These are phyloP conservation scores for Ptilorrhoa leucosticta DNA, from an alignment of 2,113 vertebrate genomes.

Conservation along the genomic window DNA sequence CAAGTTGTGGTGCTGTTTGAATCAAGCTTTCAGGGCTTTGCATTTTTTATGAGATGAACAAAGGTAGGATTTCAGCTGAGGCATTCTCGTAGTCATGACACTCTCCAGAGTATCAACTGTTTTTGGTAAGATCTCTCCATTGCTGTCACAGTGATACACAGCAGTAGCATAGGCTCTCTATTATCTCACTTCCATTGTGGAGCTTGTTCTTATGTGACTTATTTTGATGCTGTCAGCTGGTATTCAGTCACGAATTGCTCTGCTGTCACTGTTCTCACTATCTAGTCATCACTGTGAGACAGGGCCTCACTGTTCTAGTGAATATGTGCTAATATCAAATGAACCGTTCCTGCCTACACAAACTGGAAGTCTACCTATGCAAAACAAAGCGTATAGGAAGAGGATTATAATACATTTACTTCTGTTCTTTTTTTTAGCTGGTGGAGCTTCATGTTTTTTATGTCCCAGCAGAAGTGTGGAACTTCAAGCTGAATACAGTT, in stretches of 20 bases:
- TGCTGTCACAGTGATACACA: neutral
- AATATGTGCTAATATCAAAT: neutral
- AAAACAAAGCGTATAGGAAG: neutral
- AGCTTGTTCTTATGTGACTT: neutral
- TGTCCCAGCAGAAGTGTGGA: conserved; percentile 88
- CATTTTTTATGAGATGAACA: neutral
- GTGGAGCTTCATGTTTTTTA: conserved; percentile 89
- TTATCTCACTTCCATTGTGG: neutral
- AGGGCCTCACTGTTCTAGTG: neutral
- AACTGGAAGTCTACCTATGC: neutral
- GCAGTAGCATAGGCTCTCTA: neutral
- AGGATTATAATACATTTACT: neutral
- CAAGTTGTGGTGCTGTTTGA: neutral
- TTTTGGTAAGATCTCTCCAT: neutral
- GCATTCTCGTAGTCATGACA: neutral
- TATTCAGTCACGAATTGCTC: neutral
- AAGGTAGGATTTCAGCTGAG: neutral
- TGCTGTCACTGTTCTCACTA: neutral
- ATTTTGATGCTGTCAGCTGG: neutral
- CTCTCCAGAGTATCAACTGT: rapidly evolving
- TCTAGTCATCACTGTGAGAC: neutral
- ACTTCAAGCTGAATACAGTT: conserved; percentile 86
- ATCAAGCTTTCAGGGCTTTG: neutral
- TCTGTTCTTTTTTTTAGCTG: conserved; percentile 73
- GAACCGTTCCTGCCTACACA: neutral